These are phyloP conservation scores for Eidolon helvum DNA, from an alignment of 2,113 vertebrate species.

Conservation along the genomic window DNA sequence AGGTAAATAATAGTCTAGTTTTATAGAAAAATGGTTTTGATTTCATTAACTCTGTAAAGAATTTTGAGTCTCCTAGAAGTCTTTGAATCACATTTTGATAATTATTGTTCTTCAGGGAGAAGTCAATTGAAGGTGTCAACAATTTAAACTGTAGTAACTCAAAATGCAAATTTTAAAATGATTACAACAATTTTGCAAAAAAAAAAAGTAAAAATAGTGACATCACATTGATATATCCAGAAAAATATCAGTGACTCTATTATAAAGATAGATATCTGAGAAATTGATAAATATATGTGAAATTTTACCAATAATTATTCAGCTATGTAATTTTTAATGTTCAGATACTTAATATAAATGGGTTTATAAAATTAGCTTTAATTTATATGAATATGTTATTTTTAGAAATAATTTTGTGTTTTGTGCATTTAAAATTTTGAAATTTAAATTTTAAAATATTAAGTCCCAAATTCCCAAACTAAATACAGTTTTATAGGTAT, in stretches of 20 bases:
- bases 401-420: not conserved
- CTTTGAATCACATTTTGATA: not conserved
- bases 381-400: not conserved
- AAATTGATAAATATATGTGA: not conserved
- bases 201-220: not conserved
- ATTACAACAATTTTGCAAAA: not conserved
- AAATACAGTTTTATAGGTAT: not conserved
- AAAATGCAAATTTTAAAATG: not conserved
- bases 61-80: not conserved
- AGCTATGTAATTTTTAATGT: not conserved
- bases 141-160: not conserved
- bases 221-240: not conserved
- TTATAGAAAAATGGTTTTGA: not conserved
- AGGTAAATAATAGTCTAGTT: not conserved
- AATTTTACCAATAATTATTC: not conserved
- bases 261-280: not conserved
- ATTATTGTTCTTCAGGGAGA: not conserved
- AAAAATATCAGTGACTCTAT: not conserved
- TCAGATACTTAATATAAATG: not conserved
- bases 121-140: not conserved
- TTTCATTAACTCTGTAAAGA: not conserved
- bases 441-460: not conserved
- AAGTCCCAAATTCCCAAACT: not conserved
- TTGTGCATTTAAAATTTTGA: not conserved
- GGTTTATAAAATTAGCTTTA: not conserved